A percentile compares a stretch with the other conserved stretches of the same genome.
Evolutionary conservation across 2,888 invertebrate species (phyloP).

Genomic region (Megalurothrips usitatus): DNA sequence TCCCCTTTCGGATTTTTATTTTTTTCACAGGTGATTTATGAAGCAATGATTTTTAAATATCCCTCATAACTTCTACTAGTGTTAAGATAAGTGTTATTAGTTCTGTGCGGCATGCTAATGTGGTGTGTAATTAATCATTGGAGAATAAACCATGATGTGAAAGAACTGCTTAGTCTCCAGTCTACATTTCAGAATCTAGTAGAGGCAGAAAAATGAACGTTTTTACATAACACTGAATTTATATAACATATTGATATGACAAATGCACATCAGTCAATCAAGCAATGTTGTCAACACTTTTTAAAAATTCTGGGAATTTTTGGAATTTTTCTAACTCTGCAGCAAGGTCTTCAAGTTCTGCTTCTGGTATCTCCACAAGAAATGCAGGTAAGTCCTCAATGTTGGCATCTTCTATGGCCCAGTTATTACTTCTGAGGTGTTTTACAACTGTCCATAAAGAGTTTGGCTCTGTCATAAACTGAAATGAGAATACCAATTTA

Average conservation of each 20-base stretch:
- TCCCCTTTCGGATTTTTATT: neutral
- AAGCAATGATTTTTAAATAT: too few species aligned
- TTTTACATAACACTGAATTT: too few species aligned
- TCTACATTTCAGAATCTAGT: too few species aligned
- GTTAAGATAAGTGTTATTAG: too few species aligned
- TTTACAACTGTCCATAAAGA: neutral
- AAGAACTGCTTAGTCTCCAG: too few species aligned
- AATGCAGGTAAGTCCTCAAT: neutral
- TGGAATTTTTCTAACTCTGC: neutral
- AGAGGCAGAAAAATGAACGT: too few species aligned
- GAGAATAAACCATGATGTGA: too few species aligned
- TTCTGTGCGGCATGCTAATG: too few species aligned
- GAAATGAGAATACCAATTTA: neutral
- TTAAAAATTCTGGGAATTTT: neutral
- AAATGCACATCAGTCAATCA: neutral
- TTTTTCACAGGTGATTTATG: neutral
- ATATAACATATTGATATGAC: too few species aligned
- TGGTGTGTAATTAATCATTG: too few species aligned
- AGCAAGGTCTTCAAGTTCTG: neutral
- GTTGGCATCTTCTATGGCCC: neutral
- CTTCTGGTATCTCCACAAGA: neutral
- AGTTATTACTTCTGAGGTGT: neutral
- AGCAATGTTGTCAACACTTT: neutral
- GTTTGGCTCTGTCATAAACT: neutral
- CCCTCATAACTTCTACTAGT: too few species aligned